phyloP scores from a whole-genome alignment of 2,797 vertebrate species.

The Oreonectes daqikongensis region DNA sequence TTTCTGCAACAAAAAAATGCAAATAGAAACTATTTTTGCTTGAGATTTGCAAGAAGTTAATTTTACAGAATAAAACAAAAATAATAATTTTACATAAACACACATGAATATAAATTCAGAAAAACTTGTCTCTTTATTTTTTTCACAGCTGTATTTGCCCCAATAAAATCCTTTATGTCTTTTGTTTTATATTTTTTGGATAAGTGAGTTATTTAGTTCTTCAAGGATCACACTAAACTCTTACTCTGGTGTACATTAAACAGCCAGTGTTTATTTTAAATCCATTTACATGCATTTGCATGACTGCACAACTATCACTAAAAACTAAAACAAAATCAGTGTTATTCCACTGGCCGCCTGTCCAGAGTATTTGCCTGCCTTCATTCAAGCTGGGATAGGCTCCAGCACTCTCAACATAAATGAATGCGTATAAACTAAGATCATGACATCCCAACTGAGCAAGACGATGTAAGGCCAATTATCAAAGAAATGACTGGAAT shows the following conservation, averaged over 20 bases:
- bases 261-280: background rate
- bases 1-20: too few species aligned
- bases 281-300: background rate
- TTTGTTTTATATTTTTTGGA: background rate
- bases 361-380: background rate
- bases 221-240: background rate
- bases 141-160: too few species aligned
- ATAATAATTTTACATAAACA: too few species aligned
- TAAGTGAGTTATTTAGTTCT: background rate
- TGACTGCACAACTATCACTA: background rate
- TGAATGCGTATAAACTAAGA: background rate
- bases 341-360: background rate
- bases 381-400: background rate
- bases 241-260: background rate
- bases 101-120: too few species aligned
- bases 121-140: too few species aligned
- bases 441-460: slow-evolving; percentile 13
- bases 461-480: background rate
- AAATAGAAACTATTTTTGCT: too few species aligned
- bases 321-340: background rate
- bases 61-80: too few species aligned
- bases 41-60: too few species aligned
- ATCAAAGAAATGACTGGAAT: background rate
- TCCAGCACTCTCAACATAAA: background rate
- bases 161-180: too few species aligned